Percentiles rank a stretch among this genome's conserved stretches.
Evolutionary conservation across 2,888 invertebrate species (phyloP).

Genomic region (Iphiclides podalirius): DNA sequence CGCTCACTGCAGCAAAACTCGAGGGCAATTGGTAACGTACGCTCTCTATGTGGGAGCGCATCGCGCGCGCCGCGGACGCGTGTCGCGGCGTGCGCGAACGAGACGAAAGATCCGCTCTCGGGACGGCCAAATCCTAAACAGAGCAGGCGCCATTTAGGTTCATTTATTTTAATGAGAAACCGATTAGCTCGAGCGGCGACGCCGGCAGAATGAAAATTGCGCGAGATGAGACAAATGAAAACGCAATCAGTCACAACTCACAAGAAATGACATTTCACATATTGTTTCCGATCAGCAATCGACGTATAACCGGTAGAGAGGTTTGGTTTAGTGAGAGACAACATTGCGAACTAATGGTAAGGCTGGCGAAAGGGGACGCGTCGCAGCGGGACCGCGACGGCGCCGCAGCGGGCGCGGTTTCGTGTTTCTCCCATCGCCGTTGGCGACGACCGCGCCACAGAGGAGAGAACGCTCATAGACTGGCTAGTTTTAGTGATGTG

Average conservation of each 20-base stretch:
- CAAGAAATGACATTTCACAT: background rate
- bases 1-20: too few relatives aligned
- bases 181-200: background rate
- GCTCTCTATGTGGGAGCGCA: too few relatives aligned
- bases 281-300: background rate
- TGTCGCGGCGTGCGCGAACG: too few relatives aligned
- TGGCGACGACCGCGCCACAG: constrained; percentile 31
- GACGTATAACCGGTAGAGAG: background rate
- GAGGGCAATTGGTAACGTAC: too few relatives aligned
- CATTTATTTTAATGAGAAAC: too few relatives aligned
- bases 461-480: constrained; percentile 77
- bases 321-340: background rate
- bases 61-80: too few relatives aligned
- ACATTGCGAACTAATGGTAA: constrained; percentile 9
- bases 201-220: background rate
- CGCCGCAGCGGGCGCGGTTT: constrained; percentile 25
- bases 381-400: constrained; percentile 1
- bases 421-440: constrained; percentile 24
- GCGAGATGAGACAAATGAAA: background rate
- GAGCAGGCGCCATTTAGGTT: too few relatives aligned
- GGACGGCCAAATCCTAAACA: too few relatives aligned
- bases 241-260: too few relatives aligned
- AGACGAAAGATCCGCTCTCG: too few relatives aligned
- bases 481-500: constrained; percentile 79
- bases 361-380: constrained; percentile 1